phyloP scores from a whole-genome alignment of 2,888 invertebrate species.

The Omphaloscelis lunosa region DNA sequence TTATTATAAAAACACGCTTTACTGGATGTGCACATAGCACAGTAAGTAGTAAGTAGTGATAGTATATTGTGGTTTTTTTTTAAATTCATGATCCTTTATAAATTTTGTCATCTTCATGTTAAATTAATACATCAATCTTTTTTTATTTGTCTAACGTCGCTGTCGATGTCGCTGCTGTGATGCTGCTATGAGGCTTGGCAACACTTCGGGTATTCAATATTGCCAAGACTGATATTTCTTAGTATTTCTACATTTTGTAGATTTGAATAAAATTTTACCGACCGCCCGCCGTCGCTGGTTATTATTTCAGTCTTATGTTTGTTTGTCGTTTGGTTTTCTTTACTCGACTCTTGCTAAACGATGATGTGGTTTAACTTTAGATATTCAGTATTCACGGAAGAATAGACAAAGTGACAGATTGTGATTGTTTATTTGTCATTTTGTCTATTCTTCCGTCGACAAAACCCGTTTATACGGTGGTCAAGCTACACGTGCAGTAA shows the following conservation, averaged over 20 bases:
- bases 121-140: not conserved
- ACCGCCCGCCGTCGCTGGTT: not conserved
- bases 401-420: too few species aligned
- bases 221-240: not conserved
- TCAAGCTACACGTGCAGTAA: too few species aligned
- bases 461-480: too few species aligned
- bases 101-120: not conserved
- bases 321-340: not conserved
- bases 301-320: not conserved
- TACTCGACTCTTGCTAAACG: not conserved
- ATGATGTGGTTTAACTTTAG: not conserved
- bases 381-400: too few species aligned
- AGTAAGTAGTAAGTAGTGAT: not conserved
- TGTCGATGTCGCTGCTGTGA: not conserved
- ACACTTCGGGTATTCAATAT: slow-evolving; percentile 1
- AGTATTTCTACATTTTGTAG: not conserved
- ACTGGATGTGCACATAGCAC: not conserved
- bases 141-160: not conserved
- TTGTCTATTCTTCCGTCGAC: too few species aligned
- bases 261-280: not conserved
- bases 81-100: not conserved
- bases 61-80: not conserved
- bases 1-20: not conserved
- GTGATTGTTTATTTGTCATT: too few species aligned
- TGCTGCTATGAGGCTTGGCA: not conserved